Evolutionary conservation across 2,797 vertebrate species (phyloP), one percentile per base, ranked within the genome.

Genomic region (Ataeniobius toweri): DNA sequence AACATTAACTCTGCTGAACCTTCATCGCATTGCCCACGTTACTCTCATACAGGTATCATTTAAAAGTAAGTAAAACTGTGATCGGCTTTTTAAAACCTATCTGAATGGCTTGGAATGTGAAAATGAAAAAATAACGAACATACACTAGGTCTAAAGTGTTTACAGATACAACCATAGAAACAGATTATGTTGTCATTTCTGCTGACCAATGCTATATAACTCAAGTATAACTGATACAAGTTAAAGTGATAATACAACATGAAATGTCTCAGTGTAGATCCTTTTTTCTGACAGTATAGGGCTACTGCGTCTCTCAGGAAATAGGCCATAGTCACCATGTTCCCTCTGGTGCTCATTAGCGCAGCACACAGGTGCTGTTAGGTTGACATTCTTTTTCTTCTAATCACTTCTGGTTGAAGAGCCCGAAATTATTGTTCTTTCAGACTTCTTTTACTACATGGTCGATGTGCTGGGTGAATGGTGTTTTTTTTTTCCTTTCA

Each of bases 331-430:
- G 73, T 77, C 74, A 53, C 46, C 74, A 56, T 87, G 76, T 83
- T 91, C 87, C 86, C 89, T 68, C 44, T 26, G 81, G 90, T 85
- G 76, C 84, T 93, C 85, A 86, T 92, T 92, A 92, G 77, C 83
- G 75, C 16, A 0, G 73, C 76, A 77, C 73, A 76, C 46, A 75
- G 61, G 28, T 75, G 68, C 59, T 63, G 73, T 77, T 46, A 73
- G 79, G 36, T 76, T 51, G 73, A 44, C 59, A 0, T 59, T 77
- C 70, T 46, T 36, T 73, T 75, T 55, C 50, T 55, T 71, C 16
- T 36, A 68, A 24, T 75, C 77, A 18, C 0, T 46, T 31, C 61
- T 53, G 48, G 59, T 46, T 12, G 2, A 48, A 72, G 53, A 61
- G 22, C 16, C 16, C 13, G 28, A 14, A 63, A 3, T n/a, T 3